Evolutionary conservation across 2,888 invertebrate genomes (phyloP).

Genomic region (Tenthredo livida): DNA sequence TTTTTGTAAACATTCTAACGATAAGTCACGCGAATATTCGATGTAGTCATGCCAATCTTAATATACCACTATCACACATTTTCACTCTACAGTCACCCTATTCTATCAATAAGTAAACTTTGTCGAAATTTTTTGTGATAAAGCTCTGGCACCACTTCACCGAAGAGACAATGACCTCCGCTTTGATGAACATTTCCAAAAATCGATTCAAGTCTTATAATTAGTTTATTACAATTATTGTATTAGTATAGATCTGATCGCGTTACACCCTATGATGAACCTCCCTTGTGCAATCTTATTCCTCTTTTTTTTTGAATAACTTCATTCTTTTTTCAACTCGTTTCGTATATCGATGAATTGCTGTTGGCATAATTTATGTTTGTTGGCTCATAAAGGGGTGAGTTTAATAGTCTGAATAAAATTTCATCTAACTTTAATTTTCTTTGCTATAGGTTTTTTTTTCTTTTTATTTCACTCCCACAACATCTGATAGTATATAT

Average conservation of each 20-base stretch:
- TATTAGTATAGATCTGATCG: background rate
- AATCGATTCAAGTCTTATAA: background rate
- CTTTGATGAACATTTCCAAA: background rate
- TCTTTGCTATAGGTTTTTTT: background rate
- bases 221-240: background rate
- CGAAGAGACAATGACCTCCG: background rate
- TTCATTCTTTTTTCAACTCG: background rate
- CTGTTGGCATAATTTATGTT: background rate
- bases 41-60: background rate
- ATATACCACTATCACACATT: conserved; percentile 12
- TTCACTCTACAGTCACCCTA: background rate
- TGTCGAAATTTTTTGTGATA: conserved; percentile 9
- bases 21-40: conserved; percentile 4
- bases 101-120: background rate
- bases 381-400: background rate
- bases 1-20: conserved; percentile 20
- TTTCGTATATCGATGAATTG: background rate
- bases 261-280: background rate
- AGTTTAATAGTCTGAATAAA: background rate
- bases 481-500: background rate
- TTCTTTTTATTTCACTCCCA: background rate
- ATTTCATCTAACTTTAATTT: conserved; percentile 6
- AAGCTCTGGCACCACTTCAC: background rate
- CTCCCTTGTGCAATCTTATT: background rate
- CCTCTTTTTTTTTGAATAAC: background rate